These are phyloP conservation scores for Mus spretus DNA, from an alignment of 2,797 vertebrate genomes.

Conservation along the genomic window DNA sequence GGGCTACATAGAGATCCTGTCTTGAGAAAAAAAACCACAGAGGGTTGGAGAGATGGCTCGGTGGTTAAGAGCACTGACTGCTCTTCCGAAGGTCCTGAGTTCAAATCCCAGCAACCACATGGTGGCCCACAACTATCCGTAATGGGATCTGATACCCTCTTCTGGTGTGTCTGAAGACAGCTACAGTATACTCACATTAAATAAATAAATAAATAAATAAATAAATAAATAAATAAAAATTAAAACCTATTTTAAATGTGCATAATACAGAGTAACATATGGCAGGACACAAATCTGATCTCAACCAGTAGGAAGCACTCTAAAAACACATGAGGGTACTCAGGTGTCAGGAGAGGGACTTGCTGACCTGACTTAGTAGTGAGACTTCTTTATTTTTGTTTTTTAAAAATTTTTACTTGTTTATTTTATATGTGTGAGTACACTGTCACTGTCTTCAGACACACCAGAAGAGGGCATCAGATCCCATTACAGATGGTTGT, in stretches of 20 bases:
- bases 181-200: too few species aligned
- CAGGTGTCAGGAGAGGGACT: neutral
- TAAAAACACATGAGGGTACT: neutral
- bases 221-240: too few species aligned
- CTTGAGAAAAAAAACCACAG: neutral
- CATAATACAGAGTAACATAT: neutral
- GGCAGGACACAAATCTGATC: neutral
- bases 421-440: neutral
- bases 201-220: too few species aligned
- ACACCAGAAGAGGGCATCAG: too few species aligned
- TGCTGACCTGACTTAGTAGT: neutral
- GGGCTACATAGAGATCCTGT: neutral
- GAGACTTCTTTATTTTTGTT: neutral
- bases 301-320: neutral
- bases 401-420: neutral
- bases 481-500: too few species aligned
- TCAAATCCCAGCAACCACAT: neutral
- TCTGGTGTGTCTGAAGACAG: too few species aligned
- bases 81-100: neutral
- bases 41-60: neutral
- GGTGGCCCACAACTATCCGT: neutral
- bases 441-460: too few species aligned
- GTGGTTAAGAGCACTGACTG: neutral
- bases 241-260: neutral
- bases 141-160: too few species aligned